Conservation (phyloP, 2,888 invertebrate genomes). For the Sphecodes monilicornis region DNA sequence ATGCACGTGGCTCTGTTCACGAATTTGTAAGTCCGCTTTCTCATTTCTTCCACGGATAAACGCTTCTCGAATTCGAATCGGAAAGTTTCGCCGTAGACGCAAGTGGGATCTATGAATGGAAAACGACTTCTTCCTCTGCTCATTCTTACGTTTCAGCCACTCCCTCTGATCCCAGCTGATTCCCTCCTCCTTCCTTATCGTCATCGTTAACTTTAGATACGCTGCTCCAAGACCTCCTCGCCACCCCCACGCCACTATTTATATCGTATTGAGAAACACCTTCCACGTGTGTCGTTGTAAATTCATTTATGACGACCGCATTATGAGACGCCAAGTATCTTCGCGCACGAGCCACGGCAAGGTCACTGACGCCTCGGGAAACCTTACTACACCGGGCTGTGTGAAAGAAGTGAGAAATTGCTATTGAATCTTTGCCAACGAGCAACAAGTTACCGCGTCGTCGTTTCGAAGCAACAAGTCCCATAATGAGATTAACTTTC, state of each 20-base stretch:
- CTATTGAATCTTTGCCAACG: slow-evolving; percentile 40
- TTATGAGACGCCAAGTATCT: not conserved
- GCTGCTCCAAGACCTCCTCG: no score
- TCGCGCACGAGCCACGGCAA: not conserved
- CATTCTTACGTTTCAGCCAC: slow-evolving; percentile 27
- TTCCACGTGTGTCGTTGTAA: no score
- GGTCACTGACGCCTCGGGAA: not conserved
- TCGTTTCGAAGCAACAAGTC: slow-evolving; percentile 47
- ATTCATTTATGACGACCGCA: not conserved
- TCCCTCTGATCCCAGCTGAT: slow-evolving; percentile 20
- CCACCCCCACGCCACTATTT: not conserved
- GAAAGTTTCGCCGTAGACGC: not conserved
- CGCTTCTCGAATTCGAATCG: not conserved
- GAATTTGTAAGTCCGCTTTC: not conserved
- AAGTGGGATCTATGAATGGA: slow-evolving; percentile 9
- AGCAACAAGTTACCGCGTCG: slow-evolving; percentile 51
- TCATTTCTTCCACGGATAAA: not conserved
- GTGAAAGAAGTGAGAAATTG: slow-evolving; percentile 15
- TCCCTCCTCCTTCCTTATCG: slow-evolving; percentile 2
- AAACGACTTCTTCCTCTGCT: slow-evolving; percentile 15
- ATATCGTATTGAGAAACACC: not conserved
- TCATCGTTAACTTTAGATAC: slow-evolving; percentile 13
- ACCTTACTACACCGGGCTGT: not conserved
- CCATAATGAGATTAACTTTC: slow-evolving; percentile 25
- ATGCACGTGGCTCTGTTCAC: not conserved